phyloP scores from a whole-genome alignment of 1,140 invertebrate genomes.

The Tetramorium simillimum region DNA sequence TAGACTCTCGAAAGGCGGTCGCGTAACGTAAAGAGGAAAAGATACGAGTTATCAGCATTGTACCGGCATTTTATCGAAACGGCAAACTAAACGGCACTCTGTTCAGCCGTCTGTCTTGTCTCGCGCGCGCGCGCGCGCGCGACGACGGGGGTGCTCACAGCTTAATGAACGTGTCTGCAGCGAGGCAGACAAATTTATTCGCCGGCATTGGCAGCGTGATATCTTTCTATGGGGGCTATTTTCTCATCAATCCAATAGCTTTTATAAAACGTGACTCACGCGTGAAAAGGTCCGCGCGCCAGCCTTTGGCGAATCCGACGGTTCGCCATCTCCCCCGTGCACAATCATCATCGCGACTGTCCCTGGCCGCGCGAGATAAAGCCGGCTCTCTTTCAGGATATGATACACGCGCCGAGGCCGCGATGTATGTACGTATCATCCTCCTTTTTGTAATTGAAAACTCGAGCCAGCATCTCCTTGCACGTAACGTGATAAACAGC shows the following conservation, averaged over 20 bases:
- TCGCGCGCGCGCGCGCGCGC: not conserved
- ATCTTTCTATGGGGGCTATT: conserved; percentile 82
- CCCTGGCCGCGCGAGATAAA: conserved; percentile 3
- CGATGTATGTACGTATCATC: not conserved
- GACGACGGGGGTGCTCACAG: conserved; percentile 61
- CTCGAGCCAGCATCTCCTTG: not conserved
- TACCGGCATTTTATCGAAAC: conserved; percentile 40
- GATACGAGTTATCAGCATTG: not conserved
- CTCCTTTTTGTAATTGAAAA: conserved; percentile 9
- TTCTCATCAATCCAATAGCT: conserved; percentile 84
- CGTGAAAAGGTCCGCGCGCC: conserved; percentile 79
- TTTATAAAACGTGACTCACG: conserved; percentile 83
- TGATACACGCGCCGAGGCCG: not conserved
- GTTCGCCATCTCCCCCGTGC: conserved; percentile 35
- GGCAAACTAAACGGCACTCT: conserved; percentile 49
- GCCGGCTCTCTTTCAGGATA: not conserved
- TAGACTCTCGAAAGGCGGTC: not conserved
- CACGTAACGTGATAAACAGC: not conserved
- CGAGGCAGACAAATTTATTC: conserved; percentile 76
- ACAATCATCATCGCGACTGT: conserved; percentile 4
- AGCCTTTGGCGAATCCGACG: conserved; percentile 67
- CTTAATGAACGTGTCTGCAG: conserved; percentile 67
- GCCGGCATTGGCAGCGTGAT: conserved; percentile 76
- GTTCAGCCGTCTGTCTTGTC: conserved; percentile 13
- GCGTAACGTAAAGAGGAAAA: not conserved